phyloP scores from a whole-genome alignment of 2,113 vertebrate genomes.

The Plotosus lineatus region DNA sequence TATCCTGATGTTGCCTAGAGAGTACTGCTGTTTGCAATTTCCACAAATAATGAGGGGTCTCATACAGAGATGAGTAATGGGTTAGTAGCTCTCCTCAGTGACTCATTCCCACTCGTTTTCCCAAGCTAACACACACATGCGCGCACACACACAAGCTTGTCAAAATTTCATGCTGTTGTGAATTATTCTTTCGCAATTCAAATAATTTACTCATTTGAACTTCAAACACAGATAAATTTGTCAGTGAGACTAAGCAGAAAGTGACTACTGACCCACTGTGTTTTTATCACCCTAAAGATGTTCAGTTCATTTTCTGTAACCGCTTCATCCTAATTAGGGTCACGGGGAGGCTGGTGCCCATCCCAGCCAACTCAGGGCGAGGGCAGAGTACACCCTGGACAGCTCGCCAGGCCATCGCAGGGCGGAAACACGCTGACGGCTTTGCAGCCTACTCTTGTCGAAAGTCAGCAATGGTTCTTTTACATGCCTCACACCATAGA shows the following conservation, averaged over 20 bases:
- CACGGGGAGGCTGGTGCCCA: no score
- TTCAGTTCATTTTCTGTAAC: no score
- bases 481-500: no score
- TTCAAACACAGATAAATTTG: neutral
- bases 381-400: no score
- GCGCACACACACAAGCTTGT: constrained; percentile 15
- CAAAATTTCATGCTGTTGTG: neutral
- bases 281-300: neutral
- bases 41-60: constrained; percentile 45
- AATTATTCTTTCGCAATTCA: constrained; percentile 14
- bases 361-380: no score
- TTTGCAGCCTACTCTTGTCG: no score
- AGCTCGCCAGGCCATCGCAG: no score
- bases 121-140: constrained; percentile 40
- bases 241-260: neutral
- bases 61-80: constrained; percentile 44
- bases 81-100: constrained; percentile 33
- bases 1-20: constrained; percentile 24
- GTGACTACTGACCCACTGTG: neutral
- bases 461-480: no score
- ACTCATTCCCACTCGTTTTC: constrained; percentile 33
- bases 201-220: neutral
- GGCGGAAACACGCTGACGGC: no score
- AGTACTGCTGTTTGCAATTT: constrained; percentile 48
- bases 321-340: no score